phyloP scores from a whole-genome alignment of 2,113 vertebrate species.

The Aspiorhynchus laticeps region DNA sequence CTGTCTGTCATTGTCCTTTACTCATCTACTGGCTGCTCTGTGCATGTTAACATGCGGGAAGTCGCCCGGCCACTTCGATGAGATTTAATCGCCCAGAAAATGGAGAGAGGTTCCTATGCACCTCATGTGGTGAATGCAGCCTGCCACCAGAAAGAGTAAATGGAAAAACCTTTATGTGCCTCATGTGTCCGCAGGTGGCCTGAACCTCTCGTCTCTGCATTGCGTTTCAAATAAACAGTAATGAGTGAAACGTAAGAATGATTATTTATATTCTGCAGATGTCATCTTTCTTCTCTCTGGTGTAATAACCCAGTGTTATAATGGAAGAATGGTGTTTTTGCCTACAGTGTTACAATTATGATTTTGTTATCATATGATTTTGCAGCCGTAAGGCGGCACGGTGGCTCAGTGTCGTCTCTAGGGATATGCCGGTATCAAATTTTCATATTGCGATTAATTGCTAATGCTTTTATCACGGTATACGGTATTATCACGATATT shows the following conservation, averaged over 20 bases:
- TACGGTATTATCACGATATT: too few relatives aligned
- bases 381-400: neutral
- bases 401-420: neutral
- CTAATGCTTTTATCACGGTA: too few relatives aligned
- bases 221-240: conserved; percentile 65
- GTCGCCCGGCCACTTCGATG: conserved; percentile 52
- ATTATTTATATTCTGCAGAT: conserved; percentile 15
- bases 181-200: conserved; percentile 73
- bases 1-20: conserved; percentile 62
- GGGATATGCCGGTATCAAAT: too few relatives aligned
- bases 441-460: too few relatives aligned
- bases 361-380: neutral
- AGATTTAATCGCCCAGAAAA: conserved; percentile 77
- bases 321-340: neutral
- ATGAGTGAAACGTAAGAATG: conserved; percentile 25
- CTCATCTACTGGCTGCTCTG: conserved; percentile 58
- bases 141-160: conserved; percentile 34
- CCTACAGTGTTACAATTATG: neutral
- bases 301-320: conserved; percentile 9
- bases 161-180: conserved; percentile 64
- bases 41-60: conserved; percentile 71
- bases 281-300: neutral
- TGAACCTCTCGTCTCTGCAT: conserved; percentile 28
- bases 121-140: conserved; percentile 53
- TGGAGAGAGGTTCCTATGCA: conserved; percentile 67